Evolutionary conservation across 2,113 vertebrate genomes (phyloP), one percentile per base, ranked within the genome.

Genomic region (Cromileptes altivelis): DNA sequence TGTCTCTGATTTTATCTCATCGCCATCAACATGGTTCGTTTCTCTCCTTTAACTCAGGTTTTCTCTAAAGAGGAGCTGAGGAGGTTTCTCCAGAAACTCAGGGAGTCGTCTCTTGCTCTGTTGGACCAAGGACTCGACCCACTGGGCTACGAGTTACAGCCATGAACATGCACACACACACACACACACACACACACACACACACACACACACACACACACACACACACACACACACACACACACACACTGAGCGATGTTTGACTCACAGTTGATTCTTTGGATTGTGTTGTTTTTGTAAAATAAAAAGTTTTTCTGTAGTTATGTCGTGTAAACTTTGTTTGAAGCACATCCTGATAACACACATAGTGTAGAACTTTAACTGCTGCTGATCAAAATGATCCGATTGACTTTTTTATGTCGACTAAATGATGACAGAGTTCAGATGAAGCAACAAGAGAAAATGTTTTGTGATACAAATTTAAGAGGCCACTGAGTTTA

Each of bases 51-150:
- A 13, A 18, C 5, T 37, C 91, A 99, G 98, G 97, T 99, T n/a
- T 99, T 99, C 95, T 96, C 97, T 52, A 98, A 98, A 89, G 96
- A 98, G 71, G 97, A 99, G 90, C 90, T 98, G 65, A 92, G 91
- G 71, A 97, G 96, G 69, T 94, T 98, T 23, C 90, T 98, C 0
- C 96, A 96, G 89, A 97, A 97, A 82, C 72, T 98, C 81, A 95
- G 97, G 80, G 97, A 98, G 82, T 98, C 97, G 19, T 98, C 97
- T 17, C 93, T 99, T 7, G 91, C 96, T 91, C 94, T 99, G 76
- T 89, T 99, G 82, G 97, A 99, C 92, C 93, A 94, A 82, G 96
- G 97, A 63, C 93, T 97, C 3, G 97, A 98, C 93, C 97, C 97
- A 1, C 90, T 99, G 80, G 98, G 97, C 47, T 99, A 98, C 76